Conservation (phyloP, 2,888 invertebrate genomes). For the Calameuta filiformis region DNA sequence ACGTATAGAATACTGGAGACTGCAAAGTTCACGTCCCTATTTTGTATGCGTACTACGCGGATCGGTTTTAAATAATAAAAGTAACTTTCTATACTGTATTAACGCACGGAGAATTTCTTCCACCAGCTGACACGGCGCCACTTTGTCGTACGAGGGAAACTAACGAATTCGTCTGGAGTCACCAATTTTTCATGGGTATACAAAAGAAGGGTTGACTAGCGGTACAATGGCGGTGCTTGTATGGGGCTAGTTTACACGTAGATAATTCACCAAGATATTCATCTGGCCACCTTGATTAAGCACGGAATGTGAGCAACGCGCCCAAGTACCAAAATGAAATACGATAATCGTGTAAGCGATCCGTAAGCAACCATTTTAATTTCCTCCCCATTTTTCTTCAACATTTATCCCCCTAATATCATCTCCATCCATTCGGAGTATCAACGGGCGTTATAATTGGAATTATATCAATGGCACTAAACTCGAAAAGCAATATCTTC, state of each 20-base stretch:
- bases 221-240: conserved; percentile 42
- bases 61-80: not conserved
- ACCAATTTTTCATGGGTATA: conserved; percentile 44
- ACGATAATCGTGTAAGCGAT: not conserved
- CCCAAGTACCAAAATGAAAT: not conserved
- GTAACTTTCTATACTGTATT: not conserved
- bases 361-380: not conserved
- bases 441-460: not conserved
- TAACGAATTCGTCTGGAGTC: conserved; percentile 36
- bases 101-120: not conserved
- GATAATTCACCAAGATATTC: conserved; percentile 48
- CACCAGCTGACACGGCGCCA: conserved; percentile 11
- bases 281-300: conserved; percentile 42
- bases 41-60: not conserved
- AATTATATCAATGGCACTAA: not conserved
- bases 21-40: not conserved
- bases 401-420: not conserved
- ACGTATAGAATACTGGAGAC: conserved; percentile 4
- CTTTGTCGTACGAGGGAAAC: conserved; percentile 36
- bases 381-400: not conserved
- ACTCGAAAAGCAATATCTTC: not conserved
- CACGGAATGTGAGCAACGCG: conserved; percentile 27
- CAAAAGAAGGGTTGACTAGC: conserved; percentile 46
- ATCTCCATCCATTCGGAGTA: not conserved
- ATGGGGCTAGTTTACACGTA: conserved; percentile 46